Percentiles rank a stretch among this genome's conserved stretches.
phyloP scores from a whole-genome alignment of 2,888 invertebrate species.

The Notodromas monacha region DNA sequence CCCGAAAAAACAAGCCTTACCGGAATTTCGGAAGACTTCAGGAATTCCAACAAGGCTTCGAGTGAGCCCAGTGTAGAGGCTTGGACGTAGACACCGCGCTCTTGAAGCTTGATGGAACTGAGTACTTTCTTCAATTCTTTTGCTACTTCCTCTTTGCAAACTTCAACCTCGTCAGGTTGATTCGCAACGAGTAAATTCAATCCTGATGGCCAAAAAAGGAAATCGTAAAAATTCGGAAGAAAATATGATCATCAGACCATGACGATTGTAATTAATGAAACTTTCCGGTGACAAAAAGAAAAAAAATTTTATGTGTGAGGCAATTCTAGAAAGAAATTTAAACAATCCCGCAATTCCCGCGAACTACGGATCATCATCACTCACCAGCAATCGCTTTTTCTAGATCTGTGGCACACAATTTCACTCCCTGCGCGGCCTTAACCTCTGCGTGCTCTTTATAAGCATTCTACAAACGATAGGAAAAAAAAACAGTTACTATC shows the following conservation, averaged over 20 bases:
- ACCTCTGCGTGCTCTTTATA: slow-evolving; percentile 83
- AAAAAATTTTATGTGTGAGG: too few relatives aligned
- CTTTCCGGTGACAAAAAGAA: too few relatives aligned
- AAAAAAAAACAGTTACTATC: neutral
- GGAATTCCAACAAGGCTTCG: slow-evolving; percentile 76
- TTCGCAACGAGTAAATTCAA: slow-evolving; percentile 67
- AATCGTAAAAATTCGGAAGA: too few relatives aligned
- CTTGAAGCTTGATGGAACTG: slow-evolving; percentile 59
- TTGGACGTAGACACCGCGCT: slow-evolving; percentile 90
- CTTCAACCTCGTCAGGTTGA: slow-evolving; percentile 71
- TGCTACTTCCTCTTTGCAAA: slow-evolving; percentile 51
- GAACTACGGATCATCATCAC: too few relatives aligned
- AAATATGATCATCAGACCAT: neutral
- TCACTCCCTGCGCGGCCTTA: slow-evolving; percentile 84
- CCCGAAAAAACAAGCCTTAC: slow-evolving; percentile 7
- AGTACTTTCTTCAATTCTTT: slow-evolving; percentile 57
- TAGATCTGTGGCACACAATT: slow-evolving; percentile 86
- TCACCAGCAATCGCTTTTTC: slow-evolving; percentile 77
- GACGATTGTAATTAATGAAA: neutral
- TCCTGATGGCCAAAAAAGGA: too few relatives aligned
- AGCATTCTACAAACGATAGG: slow-evolving; percentile 15
- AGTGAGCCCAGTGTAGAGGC: slow-evolving; percentile 95
- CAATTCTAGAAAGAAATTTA: too few relatives aligned
- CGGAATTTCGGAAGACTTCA: slow-evolving; percentile 66
- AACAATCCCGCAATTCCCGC: too few relatives aligned